Evolutionary conservation across 2,797 vertebrate genomes (phyloP).

Genomic region (Psittacula derbiana): DNA sequence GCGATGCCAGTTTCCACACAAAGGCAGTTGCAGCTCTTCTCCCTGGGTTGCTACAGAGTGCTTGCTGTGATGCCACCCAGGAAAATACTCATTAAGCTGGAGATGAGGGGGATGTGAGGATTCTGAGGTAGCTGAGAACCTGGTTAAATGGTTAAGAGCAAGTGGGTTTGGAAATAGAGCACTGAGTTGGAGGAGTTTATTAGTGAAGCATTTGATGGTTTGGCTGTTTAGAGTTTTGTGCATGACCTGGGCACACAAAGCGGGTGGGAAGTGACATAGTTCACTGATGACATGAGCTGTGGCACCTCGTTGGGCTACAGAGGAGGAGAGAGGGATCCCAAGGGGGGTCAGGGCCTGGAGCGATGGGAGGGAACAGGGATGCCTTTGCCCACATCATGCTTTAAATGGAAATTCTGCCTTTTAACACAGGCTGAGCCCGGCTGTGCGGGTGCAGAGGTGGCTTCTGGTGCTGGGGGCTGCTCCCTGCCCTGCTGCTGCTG

Average conservation of each 20-base stretch:
- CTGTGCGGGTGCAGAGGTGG: neutral
- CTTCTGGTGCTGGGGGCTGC: neutral
- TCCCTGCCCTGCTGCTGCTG: neutral
- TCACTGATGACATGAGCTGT: neutral
- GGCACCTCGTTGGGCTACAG: accelerated
- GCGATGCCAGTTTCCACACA: neutral
- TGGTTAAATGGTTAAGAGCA: neutral
- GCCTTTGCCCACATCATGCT: neutral
- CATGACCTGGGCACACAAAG: neutral
- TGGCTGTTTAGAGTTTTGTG: neutral
- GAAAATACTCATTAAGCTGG: neutral
- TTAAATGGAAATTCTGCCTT: neutral
- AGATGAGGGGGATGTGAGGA: neutral
- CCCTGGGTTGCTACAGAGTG: neutral
- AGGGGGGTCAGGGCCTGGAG: neutral
- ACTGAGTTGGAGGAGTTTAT: neutral
- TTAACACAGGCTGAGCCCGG: neutral
- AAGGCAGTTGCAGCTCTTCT: neutral
- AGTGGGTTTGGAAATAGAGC: neutral
- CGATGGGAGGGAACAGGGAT: accelerated
- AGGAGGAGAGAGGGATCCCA: neutral
- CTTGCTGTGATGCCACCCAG: neutral
- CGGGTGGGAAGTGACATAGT: neutral
- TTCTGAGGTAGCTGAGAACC: neutral
- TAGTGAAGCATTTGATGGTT: neutral